Conservation (phyloP, 2,888 invertebrate species). For the Lycaena phlaeas region DNA sequence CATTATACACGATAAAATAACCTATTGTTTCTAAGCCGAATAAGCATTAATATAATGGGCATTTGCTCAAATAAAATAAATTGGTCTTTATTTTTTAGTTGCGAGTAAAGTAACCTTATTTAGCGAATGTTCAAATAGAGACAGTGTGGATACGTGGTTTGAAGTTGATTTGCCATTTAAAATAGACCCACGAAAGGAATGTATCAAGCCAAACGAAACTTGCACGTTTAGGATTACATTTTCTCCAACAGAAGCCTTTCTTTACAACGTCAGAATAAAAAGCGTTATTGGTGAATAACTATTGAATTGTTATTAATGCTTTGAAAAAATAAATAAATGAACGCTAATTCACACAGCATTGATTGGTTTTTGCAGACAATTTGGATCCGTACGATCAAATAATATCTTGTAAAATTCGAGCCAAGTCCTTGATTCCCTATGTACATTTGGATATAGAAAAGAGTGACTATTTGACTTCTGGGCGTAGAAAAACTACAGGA, state of each 20-base stretch:
- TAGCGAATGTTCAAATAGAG: conserved; percentile 40
- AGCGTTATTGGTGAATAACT: conserved; percentile 51
- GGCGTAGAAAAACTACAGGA: conserved; percentile 47
- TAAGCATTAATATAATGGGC: too few species aligned
- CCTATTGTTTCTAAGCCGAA: too few species aligned
- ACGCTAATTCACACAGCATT: too few species aligned
- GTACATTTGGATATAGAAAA: conserved; percentile 80
- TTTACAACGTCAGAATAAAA: conserved; percentile 55
- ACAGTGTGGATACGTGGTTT: conserved; percentile 58
- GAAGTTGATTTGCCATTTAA: conserved; percentile 63
- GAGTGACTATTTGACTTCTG: conserved; percentile 74
- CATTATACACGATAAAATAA: too few species aligned
- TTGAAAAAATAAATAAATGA: too few species aligned
- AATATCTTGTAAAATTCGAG: conserved; percentile 64
- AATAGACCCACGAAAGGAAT: conserved; percentile 57
- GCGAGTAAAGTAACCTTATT: conserved; percentile 51
- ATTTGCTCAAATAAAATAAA: too few species aligned
- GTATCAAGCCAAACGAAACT: conserved; percentile 51
- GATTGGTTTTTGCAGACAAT: conserved; percentile 42
- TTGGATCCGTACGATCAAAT: conserved; percentile 71
- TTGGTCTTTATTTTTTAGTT: conserved; percentile 22
- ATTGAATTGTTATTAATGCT: too few species aligned
- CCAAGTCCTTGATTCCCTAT: conserved; percentile 76
- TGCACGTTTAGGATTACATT: conserved; percentile 63
- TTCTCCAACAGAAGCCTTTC: conserved; percentile 67